Evolutionary conservation across 1,140 invertebrate genomes (phyloP).

Genomic region (Dolichoris vasculosae): DNA sequence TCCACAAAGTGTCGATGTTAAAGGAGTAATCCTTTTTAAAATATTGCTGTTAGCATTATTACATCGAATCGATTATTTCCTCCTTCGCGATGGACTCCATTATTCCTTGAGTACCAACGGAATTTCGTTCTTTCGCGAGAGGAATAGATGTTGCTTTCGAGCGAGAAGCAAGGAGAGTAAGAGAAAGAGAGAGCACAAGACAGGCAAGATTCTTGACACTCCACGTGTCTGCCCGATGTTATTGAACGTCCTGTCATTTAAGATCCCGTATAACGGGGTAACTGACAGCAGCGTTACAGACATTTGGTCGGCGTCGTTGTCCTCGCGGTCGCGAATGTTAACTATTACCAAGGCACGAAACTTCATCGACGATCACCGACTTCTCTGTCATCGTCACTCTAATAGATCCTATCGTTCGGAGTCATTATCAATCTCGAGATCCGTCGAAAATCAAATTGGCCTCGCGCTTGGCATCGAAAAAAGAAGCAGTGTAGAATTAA

Average conservation of each 20-base stretch:
- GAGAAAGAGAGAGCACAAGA: conserved; percentile 11
- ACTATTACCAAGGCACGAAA: not conserved
- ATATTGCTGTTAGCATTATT: not conserved
- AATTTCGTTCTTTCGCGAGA: not conserved
- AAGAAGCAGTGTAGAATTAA: too few species aligned
- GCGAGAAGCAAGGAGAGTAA: not conserved
- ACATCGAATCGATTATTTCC: not conserved
- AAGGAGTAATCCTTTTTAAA: not conserved
- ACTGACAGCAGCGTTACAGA: conserved; percentile 38
- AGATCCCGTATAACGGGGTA: conserved; percentile 28
- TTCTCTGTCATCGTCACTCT: too few species aligned
- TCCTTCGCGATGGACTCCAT: not conserved
- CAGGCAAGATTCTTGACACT: conserved; percentile 42
- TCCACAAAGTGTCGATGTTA: not conserved
- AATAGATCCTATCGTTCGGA: too few species aligned
- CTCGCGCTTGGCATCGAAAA: too few species aligned
- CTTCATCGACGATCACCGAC: not conserved
- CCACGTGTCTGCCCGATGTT: conserved; percentile 34
- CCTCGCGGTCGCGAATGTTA: not conserved
- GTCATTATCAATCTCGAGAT: too few species aligned
- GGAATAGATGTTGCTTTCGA: not conserved
- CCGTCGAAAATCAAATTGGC: too few species aligned
- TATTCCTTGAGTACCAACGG: not conserved
- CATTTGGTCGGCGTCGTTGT: conserved; percentile 15
- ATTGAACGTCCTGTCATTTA: conserved; percentile 47